These are phyloP conservation scores for Caenorhabditis drosophilae DNA, from an alignment of 2,888 invertebrate species.

Conservation along the genomic window DNA sequence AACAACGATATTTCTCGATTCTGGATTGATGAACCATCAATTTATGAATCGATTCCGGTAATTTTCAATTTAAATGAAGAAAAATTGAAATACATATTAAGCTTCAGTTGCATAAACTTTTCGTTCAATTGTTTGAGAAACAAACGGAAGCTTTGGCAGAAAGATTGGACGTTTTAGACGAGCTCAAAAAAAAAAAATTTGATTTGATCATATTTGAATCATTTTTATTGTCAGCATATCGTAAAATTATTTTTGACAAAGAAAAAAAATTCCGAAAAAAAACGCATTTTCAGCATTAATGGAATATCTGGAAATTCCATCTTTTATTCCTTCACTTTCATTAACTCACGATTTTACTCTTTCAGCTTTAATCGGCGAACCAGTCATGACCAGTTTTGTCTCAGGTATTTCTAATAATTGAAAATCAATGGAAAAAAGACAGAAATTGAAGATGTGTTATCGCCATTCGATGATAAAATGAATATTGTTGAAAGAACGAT, in stretches of 20 bases:
- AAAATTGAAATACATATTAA: not conserved
- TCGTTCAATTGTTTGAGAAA: slow-evolving; percentile 6
- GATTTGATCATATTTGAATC: slow-evolving; percentile 21
- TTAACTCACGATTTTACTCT: slow-evolving; percentile 10
- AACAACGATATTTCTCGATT: slow-evolving; percentile 13
- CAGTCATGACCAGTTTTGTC: slow-evolving; percentile 9
- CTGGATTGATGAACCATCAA: slow-evolving; percentile 15
- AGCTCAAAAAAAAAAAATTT: slow-evolving; percentile 11
- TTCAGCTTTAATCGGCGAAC: slow-evolving; percentile 16
- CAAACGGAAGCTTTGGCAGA: not conserved
- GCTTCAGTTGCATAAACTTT: not conserved
- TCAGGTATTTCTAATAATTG: slow-evolving; percentile 2
- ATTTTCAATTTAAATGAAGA: not conserved
- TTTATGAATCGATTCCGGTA: slow-evolving; percentile 14
- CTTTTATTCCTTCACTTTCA: slow-evolving; percentile 12
- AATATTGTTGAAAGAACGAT: slow-evolving; percentile 11
- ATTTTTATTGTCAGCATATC: not conserved
- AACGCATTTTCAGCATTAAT: slow-evolving; percentile 1
- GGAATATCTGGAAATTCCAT: slow-evolving; percentile 21
- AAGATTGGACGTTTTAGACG: slow-evolving; percentile 13
- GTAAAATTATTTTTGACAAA: not conserved
- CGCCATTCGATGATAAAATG: slow-evolving; percentile 15
- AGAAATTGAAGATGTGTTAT: slow-evolving; percentile 12
- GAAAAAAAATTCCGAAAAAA: slow-evolving; percentile 2
- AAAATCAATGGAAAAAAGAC: not conserved